These are phyloP conservation scores for Cephus nigrinus DNA, from an alignment of 2,888 invertebrate species.

Conservation along the genomic window DNA sequence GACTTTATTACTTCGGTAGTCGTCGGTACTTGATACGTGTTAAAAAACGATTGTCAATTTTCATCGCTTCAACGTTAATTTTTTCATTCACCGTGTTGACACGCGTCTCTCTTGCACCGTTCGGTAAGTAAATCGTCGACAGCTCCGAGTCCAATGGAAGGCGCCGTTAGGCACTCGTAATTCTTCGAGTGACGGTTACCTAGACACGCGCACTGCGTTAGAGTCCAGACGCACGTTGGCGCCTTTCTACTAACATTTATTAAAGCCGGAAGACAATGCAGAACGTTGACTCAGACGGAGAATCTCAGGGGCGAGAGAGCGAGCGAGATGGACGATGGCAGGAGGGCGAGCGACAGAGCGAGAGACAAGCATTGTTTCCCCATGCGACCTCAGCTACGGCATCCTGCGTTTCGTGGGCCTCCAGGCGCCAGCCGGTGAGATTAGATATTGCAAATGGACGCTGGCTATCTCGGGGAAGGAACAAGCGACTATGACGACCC, in stretches of 20 bases:
- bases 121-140: background rate
- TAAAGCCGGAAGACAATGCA: background rate
- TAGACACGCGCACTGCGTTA: background rate
- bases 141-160: background rate
- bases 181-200: background rate
- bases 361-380: background rate
- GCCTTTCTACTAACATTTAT: constrained; percentile 1
- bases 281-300: background rate
- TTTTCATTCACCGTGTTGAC: background rate
- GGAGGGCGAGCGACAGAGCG: background rate
- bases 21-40: background rate
- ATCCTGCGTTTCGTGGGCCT: constrained; percentile 16
- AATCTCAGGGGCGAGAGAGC: background rate
- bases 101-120: too few species aligned
- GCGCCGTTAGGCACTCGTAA: background rate
- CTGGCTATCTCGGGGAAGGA: constrained; percentile 39
- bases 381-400: background rate
- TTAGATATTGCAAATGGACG: constrained; percentile 55
- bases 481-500: background rate
- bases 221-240: background rate
- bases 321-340: too few species aligned
- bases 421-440: constrained; percentile 31
- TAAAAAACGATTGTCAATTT: background rate
- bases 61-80: too few species aligned
- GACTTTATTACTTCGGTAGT: background rate